Evolutionary conservation across 1,140 invertebrate species (phyloP), one percentile per base, ranked within the genome.

Genomic region (Drosophila erecta): DNA sequence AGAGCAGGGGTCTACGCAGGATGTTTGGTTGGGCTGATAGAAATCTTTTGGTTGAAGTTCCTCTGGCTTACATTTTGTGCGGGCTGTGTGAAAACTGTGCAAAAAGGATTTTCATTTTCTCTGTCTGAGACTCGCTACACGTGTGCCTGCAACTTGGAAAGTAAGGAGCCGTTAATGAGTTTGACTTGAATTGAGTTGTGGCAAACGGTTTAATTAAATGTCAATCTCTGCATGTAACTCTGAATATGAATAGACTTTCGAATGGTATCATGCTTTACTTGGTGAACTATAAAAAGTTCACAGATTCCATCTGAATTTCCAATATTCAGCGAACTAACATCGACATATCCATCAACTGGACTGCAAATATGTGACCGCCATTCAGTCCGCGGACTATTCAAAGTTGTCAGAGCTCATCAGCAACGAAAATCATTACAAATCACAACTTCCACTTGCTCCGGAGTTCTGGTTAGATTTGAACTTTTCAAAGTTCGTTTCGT

Each of bases 371-470:
- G 15, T 10, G 30, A 17, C 22, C 22, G 30, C 30, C 15, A 12
- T 44, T 22, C n/a, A 47, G 41, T 69, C 50, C 50, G 50, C 37
- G 4, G 24, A 27, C 60, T 15, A 33, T 35, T 49, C 50, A 69
- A 70, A 57, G 30, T 69, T 70, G 64, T 49, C 50, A 57, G 69
- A 70, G 49, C 69, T 70, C 65, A 57, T 70, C 64, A 67, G 37
- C 65, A 35, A 65, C 59, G 22, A 66, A 70, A 70, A 70, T 70
- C 50, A 70, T 70, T 70, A 70, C 50, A 70, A 57, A 70, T 70
- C 64, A 38, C 22, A 57, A 67, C 50, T 33, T 38, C 38, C 6
- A 4, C 15, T 44, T 35, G 40, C 49, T 38, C 8, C 10, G 12
- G 37, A 47, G 22, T 33, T 57, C 8, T 59, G 64, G 58, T 49